Conservation (phyloP, 1,140 invertebrate species). For the Eufriesea mexicana region DNA sequence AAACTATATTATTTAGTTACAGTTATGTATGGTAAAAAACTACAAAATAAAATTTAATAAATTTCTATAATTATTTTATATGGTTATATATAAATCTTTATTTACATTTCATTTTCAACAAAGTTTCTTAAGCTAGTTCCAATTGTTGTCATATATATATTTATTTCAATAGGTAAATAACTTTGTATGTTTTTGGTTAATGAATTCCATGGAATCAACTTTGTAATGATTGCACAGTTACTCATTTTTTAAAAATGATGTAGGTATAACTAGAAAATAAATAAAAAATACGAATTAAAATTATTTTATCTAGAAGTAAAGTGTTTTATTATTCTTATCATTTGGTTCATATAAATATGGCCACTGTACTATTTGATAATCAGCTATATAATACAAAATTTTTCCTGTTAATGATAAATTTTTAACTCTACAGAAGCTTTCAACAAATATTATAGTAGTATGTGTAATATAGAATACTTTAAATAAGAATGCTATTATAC, state of each 20-base stretch:
- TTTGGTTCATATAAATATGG: constrained; percentile 78
- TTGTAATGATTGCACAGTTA: constrained; percentile 39
- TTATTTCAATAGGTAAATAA: constrained; percentile 71
- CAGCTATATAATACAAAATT: constrained; percentile 91
- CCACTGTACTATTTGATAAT: constrained; percentile 97
- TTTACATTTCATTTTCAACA: constrained; percentile 65
- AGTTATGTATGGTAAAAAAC: background rate
- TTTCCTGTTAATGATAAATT: constrained; percentile 94
- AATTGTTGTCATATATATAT: constrained; percentile 64
- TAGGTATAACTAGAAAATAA: constrained; percentile 17
- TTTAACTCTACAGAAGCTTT: constrained; percentile 96
- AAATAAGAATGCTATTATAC: constrained; percentile 87
- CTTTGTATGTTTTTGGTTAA: constrained; percentile 66
- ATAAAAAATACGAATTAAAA: constrained; percentile 29
- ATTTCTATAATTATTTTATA: background rate
- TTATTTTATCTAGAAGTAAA: constrained; percentile 69
- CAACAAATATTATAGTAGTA: constrained; percentile 93
- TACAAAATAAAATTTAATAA: background rate
- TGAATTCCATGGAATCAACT: constrained; percentile 68
- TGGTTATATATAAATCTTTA: constrained; percentile 19
- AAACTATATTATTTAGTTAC: background rate
- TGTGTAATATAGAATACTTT: constrained; percentile 86
- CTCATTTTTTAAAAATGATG: constrained; percentile 59
- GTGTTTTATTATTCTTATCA: constrained; percentile 66
- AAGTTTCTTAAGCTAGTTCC: constrained; percentile 51